Evolutionary conservation across 2,113 vertebrate species (phyloP).

Genomic region (Fulica atra): DNA sequence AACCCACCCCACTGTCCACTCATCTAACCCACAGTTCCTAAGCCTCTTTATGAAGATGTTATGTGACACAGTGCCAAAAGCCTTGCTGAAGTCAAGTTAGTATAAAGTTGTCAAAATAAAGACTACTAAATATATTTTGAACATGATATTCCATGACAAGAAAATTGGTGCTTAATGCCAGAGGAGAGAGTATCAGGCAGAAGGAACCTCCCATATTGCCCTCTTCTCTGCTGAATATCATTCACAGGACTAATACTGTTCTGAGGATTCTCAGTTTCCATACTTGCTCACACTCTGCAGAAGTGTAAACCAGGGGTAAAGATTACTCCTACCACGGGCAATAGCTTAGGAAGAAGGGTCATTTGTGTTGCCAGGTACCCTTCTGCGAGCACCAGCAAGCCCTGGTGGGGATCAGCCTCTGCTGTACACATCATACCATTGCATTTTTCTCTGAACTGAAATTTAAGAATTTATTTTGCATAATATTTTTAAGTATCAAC

Average conservation of each 20-base stretch:
- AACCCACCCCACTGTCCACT: no score
- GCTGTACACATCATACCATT: rapidly evolving
- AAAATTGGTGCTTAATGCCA: neutral
- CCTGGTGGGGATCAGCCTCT: neutral
- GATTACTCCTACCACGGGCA: neutral
- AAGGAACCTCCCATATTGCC: neutral
- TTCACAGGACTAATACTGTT: neutral
- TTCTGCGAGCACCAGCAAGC: neutral
- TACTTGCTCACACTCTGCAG: neutral
- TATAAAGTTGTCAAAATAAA: neutral
- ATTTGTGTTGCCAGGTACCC: neutral
- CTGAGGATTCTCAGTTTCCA: neutral
- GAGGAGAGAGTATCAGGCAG: neutral
- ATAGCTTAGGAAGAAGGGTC: neutral
- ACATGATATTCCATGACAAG: neutral
- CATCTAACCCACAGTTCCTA: no score
- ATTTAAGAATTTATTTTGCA: neutral
- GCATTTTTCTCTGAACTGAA: neutral
- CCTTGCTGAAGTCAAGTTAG: no score
- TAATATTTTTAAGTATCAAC: neutral
- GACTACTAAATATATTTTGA: neutral
- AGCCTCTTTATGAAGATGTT: no score
- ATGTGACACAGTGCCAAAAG: no score
- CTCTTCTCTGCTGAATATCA: neutral
- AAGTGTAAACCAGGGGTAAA: neutral